Base-by-base conservation (phyloP, 1,140 invertebrate species). In the Trichoplusia ni region DNA sequence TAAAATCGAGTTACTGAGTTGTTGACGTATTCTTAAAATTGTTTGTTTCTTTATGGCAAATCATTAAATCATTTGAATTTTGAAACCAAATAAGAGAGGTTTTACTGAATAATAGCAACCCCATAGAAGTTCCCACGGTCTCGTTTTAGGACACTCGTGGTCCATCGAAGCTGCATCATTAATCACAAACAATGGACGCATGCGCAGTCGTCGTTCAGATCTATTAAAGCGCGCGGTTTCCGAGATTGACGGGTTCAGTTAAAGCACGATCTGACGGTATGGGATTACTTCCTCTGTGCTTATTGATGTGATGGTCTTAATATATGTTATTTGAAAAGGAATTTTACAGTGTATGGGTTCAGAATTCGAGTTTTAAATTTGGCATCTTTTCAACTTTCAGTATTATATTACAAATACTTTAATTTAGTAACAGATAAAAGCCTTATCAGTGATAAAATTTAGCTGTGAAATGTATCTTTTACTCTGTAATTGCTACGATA, bases 101-200 rank as follows among this genome's bases (percentile, higher is more conserved):
- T n/a, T n/a, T n/a, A n/a, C n/a, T n/a, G n/a, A n/a, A 33, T 33
- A 33, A n/a, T 33, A n/a, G 4, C 19, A 4, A 21, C 2, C 19
- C 9, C 25, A 51, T n/a, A 16, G 27, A 54, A 29, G 14, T 58
- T 58, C 54, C 38, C 54, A 58, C 54, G 38, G 38, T 58, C 38
- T 19, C 31, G 9, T 13, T 42, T 14, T 8, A 18, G 23, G 19
- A 44, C 54, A 42, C 23, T 11, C 7, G 44, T 19, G 25, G n/a
- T n/a, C n/a, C n/a, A n/a, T n/a, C n/a, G n/a, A 27, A 13, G 19
- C 19, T 25, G 19, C 54, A 42, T 58, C 54, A 58, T 58, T 58
- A 42, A 58, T 58, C 54, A 58, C 54, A 58, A 31, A 58, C 54
- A 58, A 58, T 58, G 14, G 37, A n/a, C 49, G 47, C 47, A 16